These are phyloP conservation scores for Calypte anna DNA, from an alignment of 2,113 vertebrate species.

Conservation along the genomic window DNA sequence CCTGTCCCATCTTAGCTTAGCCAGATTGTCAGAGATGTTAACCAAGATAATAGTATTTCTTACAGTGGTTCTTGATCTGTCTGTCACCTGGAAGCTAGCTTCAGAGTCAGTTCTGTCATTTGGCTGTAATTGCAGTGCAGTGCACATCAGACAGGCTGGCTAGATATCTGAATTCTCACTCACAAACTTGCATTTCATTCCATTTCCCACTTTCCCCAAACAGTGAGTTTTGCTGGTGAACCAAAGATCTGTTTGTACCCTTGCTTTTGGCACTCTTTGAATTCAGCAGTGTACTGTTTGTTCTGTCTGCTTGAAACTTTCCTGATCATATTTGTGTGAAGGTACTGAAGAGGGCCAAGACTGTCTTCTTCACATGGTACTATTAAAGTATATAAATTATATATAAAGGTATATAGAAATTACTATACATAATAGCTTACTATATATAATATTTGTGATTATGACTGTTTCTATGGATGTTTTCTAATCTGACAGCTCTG, in stretches of 20 bases:
- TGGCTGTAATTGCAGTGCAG: background rate
- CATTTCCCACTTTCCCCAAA: background rate
- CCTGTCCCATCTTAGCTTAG: background rate
- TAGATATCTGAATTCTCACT: background rate
- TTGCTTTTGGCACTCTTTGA: background rate
- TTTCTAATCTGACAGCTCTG: background rate
- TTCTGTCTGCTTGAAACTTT: background rate
- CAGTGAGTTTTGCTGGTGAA: background rate
- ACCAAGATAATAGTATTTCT: background rate
- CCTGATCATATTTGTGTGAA: background rate
- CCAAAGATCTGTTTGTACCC: background rate
- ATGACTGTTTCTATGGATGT: background rate
- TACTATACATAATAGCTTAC: too few relatives aligned
- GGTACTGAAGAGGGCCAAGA: background rate
- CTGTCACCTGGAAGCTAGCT: background rate
- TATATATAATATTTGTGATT: background rate
- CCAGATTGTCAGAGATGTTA: background rate
- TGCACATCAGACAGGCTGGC: background rate
- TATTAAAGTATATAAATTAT: background rate
- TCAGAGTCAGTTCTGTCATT: background rate
- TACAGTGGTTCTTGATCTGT: background rate
- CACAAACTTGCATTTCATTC: background rate
- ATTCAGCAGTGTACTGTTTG: fast-evolving
- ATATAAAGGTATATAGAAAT: too few relatives aligned
- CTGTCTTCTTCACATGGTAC: background rate